A percentile compares a stretch with the other conserved stretches of the same genome.
These are phyloP conservation scores for Lophius piscatorius DNA, from an alignment of 2,113 vertebrate genomes.

Conservation along the genomic window DNA sequence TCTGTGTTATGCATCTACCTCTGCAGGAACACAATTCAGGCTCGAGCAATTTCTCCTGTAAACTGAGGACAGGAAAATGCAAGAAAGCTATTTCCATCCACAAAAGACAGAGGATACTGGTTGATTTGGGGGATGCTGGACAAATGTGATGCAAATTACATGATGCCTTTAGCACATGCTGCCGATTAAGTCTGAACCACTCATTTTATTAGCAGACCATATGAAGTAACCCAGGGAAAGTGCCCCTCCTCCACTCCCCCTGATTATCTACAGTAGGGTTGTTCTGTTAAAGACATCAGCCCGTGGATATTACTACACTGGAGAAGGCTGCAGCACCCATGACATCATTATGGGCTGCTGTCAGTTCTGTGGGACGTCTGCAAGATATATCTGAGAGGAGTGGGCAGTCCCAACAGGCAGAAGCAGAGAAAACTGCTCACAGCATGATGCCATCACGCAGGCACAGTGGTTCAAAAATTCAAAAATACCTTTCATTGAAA, in stretches of 20 bases:
- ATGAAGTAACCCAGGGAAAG: conserved; percentile 67
- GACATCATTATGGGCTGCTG: conserved; percentile 76
- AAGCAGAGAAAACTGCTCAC: conserved; percentile 42
- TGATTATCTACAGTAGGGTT: conserved; percentile 47
- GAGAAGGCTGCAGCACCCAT: conserved; percentile 58
- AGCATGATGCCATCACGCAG: conserved; percentile 38
- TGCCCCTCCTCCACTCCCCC: conserved; percentile 41
- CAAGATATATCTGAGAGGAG: conserved; percentile 44
- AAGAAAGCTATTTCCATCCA: conserved; percentile 66
- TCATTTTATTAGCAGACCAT: conserved; percentile 70
- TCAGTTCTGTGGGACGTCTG: conserved; percentile 66
- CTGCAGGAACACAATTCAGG: conserved; percentile 49
- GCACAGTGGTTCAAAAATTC: conserved; percentile 26
- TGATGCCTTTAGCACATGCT: conserved; percentile 73
- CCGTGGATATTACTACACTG: conserved; percentile 62
- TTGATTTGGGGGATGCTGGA: conserved; percentile 48
- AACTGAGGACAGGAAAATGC: conserved; percentile 56
- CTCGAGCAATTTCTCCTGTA: conserved; percentile 59
- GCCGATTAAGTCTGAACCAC: conserved; percentile 47
- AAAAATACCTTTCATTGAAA: conserved; percentile 50
- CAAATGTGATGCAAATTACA: conserved; percentile 37
- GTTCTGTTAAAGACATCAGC: conserved; percentile 76
- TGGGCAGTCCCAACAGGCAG: conserved; percentile 31
- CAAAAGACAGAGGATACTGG: conserved; percentile 49
- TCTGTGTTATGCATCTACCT: conserved; percentile 20